Conservation (phyloP, 2,113 vertebrate genomes). For the Aphelocoma coerulescens region DNA sequence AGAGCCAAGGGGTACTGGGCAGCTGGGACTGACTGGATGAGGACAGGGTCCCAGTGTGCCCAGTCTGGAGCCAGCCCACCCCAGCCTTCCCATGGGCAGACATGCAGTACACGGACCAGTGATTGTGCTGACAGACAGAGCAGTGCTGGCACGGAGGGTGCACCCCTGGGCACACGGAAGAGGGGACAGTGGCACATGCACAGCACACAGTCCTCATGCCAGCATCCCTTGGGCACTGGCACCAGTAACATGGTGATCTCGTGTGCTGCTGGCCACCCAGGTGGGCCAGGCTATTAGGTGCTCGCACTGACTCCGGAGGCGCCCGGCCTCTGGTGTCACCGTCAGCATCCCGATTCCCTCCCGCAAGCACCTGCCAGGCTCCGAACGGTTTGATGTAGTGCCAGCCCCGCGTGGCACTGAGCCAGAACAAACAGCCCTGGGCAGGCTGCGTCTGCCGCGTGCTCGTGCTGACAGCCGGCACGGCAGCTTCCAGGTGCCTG, state of each 20-base stretch:
- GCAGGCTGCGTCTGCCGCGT: constrained; percentile 51
- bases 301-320: accelerated
- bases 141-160: not conserved
- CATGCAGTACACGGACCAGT: accelerated
- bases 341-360: not conserved
- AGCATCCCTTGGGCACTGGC: not conserved
- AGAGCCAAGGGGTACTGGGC: not conserved
- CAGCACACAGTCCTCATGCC: accelerated
- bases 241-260: not conserved
- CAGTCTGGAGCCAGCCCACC: not conserved
- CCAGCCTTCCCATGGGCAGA: not conserved
- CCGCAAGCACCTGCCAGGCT: constrained; percentile 30
- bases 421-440: constrained; percentile 66
- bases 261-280: not conserved
- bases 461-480: constrained; percentile 17
- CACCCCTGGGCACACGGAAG: not conserved
- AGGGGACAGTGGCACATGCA: not conserved
- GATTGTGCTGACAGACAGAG: not conserved
- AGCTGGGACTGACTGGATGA: not conserved
- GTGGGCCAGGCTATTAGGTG: not conserved
- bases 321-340: not conserved
- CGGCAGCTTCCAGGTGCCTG: not conserved
- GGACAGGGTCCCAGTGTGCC: not conserved
- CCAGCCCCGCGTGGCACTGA: constrained; percentile 30
- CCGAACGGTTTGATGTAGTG: constrained; percentile 27